These are phyloP conservation scores for Catharus bicknelli DNA, from an alignment of 2,113 vertebrate genomes.

Conservation along the genomic window DNA sequence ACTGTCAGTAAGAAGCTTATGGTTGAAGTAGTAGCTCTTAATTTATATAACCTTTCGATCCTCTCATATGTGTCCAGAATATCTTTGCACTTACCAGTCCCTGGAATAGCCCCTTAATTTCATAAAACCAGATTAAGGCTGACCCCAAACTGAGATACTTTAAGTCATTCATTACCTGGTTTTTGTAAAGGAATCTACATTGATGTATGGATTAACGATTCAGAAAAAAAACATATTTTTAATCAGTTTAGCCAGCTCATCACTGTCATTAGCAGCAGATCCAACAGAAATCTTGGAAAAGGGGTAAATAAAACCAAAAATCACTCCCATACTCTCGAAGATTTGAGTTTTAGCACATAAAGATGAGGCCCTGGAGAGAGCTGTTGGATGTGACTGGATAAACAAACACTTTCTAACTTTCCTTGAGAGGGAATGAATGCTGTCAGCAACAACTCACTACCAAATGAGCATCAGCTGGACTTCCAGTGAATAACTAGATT, in stretches of 20 bases:
- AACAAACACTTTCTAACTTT: conserved; percentile 26
- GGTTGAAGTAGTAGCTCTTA: background rate
- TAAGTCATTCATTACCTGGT: background rate
- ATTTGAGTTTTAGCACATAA: background rate
- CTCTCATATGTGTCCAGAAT: background rate
- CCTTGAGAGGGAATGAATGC: background rate
- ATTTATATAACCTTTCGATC: background rate
- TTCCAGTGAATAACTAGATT: background rate
- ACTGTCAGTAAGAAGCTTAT: background rate
- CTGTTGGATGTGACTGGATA: background rate
- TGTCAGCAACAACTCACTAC: conserved; percentile 25
- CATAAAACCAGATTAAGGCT: background rate
- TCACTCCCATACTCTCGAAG: background rate
- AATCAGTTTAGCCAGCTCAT: background rate
- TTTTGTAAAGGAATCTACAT: background rate
- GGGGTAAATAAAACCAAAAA: background rate
- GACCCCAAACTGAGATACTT: background rate
- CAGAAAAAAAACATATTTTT: background rate
- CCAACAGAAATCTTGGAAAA: background rate
- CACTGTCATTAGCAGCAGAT: background rate
- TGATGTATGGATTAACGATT: background rate
- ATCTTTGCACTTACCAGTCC: background rate
- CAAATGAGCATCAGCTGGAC: background rate
- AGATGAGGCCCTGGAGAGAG: background rate
- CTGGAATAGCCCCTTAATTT: background rate